phyloP scores from a whole-genome alignment of 2,888 invertebrate species.

The Polydrusus cervinus region DNA sequence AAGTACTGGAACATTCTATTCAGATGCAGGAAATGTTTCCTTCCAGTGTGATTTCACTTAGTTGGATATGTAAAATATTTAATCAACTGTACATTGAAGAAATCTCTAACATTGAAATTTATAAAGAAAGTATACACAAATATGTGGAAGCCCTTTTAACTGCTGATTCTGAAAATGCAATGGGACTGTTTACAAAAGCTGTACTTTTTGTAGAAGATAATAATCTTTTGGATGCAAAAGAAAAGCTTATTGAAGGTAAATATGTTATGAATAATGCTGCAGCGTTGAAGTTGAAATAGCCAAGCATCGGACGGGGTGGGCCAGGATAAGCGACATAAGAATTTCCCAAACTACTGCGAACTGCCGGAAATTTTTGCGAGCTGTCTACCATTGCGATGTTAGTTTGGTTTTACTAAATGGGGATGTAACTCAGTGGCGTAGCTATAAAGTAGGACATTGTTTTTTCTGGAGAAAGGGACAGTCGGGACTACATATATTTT shows the following conservation, averaged over 20 bases:
- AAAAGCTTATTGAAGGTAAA: slow-evolving; percentile 70
- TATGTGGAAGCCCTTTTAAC: slow-evolving; percentile 74
- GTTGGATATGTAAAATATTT: slow-evolving; percentile 78
- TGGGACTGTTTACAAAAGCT: slow-evolving; percentile 77
- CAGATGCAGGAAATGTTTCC: slow-evolving; percentile 73
- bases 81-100: slow-evolving; percentile 70
- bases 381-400: too few relatives aligned
- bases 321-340: too few relatives aligned
- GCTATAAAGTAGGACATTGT: too few relatives aligned
- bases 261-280: too few relatives aligned
- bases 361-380: too few relatives aligned
- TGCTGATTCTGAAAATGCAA: slow-evolving; percentile 76
- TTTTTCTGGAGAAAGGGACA: too few relatives aligned
- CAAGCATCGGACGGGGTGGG: too few relatives aligned
- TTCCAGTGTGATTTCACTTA: slow-evolving; percentile 73
- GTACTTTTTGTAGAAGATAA: slow-evolving; percentile 72
- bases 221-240: slow-evolving; percentile 75
- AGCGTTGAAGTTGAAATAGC: too few relatives aligned
- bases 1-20: slow-evolving; percentile 71
- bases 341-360: too few relatives aligned
- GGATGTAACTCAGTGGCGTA: too few relatives aligned
- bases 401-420: too few relatives aligned
- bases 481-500: too few relatives aligned
- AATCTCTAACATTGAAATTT: slow-evolving; percentile 55
- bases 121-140: slow-evolving; percentile 54